Evolutionary conservation across 2,888 invertebrate genomes (phyloP).

Genomic region (Cristatella mucedo): DNA sequence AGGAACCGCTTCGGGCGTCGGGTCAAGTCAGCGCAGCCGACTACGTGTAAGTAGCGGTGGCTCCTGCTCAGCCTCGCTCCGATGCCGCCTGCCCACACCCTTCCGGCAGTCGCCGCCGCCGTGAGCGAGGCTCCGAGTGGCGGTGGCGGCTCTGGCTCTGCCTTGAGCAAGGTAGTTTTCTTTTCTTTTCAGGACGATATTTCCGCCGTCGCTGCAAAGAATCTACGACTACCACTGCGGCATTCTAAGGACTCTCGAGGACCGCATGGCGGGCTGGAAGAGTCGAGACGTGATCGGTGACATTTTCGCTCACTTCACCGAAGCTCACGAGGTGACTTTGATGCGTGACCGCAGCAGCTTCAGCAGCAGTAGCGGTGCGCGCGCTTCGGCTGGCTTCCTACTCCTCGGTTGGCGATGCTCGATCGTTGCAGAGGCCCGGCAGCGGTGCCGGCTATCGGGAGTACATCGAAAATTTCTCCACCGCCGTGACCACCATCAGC

Average conservation of each 20-base stretch:
- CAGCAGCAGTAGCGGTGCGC: too few species aligned
- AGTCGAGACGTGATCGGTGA: constrained; percentile 36
- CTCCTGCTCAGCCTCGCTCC: constrained; percentile 3
- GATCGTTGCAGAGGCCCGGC: too few species aligned
- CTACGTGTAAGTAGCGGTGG: constrained; percentile 21
- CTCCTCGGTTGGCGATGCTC: too few species aligned
- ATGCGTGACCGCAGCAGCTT: too few species aligned
- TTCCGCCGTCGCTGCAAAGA: constrained; percentile 36
- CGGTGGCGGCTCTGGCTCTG: too few species aligned
- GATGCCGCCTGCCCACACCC: too few species aligned
- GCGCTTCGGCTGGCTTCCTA: too few species aligned
- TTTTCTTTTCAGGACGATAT: constrained; percentile 30
- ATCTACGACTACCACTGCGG: constrained; percentile 39
- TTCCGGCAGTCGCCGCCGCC: too few species aligned
- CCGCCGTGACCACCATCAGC: constrained; percentile 37
- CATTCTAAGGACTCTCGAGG: constrained; percentile 36
- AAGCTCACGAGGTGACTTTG: constrained; percentile 21
- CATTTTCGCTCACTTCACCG: constrained; percentile 31
- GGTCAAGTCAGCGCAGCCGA: constrained; percentile 26
- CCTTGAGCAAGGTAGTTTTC: too few species aligned
- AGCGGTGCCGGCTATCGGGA: constrained; percentile 38
- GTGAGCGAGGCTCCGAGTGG: too few species aligned
- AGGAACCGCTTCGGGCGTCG: constrained; percentile 30
- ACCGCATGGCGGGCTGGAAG: constrained; percentile 34
- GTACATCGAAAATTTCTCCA: constrained; percentile 40